Percentiles rank a stretch among this genome's conserved stretches.
phyloP scores from a whole-genome alignment of 1,140 invertebrate genomes.

The Drosophila orena region DNA sequence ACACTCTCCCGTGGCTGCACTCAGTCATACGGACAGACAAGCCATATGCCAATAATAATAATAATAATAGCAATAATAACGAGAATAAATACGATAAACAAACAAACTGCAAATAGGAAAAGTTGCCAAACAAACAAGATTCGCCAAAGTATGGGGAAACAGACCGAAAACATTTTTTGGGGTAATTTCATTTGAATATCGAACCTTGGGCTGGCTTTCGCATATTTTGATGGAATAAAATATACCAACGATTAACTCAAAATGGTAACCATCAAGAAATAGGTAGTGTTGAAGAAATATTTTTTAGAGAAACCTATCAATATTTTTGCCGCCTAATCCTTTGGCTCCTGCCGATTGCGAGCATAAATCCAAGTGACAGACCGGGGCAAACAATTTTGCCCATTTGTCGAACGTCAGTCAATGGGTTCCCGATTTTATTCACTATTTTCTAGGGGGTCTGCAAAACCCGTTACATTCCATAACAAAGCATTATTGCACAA shows the following conservation, averaged over 20 bases:
- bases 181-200: slow-evolving; percentile 1
- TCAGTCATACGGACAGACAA: slow-evolving; percentile 5
- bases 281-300: neutral
- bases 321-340: neutral
- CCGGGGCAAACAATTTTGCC: slow-evolving; percentile 58
- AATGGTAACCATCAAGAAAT: too few relatives aligned
- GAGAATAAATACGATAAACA: slow-evolving; percentile 50
- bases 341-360: slow-evolving; percentile 29
- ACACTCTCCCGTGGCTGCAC: slow-evolving; percentile 38
- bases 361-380: slow-evolving; percentile 60
- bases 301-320: too few relatives aligned
- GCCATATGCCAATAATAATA: slow-evolving; percentile 35
- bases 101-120: slow-evolving; percentile 48
- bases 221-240: neutral
- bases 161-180: slow-evolving; percentile 13
- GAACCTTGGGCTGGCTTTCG: neutral
- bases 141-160: neutral
- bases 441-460: neutral
- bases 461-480: slow-evolving; percentile 64
- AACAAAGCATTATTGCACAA: slow-evolving; percentile 56
- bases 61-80: slow-evolving; percentile 28
- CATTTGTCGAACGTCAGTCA: slow-evolving; percentile 35
- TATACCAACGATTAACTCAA: neutral
- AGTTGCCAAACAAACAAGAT: slow-evolving; percentile 35
- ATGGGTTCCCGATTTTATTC: slow-evolving; percentile 25